These are phyloP conservation scores for Lepetodrilus schrolli DNA, from an alignment of 2,888 invertebrate genomes.

Conservation along the genomic window DNA sequence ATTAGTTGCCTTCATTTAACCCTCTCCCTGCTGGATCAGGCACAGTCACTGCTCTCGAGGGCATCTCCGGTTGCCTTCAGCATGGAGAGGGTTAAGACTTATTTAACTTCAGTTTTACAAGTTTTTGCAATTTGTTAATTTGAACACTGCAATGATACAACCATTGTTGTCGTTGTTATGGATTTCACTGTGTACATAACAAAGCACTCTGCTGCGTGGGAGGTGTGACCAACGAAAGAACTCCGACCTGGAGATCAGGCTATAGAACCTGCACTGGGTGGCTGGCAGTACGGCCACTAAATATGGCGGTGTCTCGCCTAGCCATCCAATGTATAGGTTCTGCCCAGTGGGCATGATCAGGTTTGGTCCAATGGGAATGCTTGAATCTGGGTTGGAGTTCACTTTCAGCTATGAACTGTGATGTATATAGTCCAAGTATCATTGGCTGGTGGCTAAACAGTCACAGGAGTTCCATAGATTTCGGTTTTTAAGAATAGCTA, in stretches of 20 bases:
- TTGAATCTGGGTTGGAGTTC: neutral
- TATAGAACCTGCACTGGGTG: no score
- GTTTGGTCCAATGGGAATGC: no score
- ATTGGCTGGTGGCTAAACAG: neutral
- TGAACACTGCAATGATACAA: neutral
- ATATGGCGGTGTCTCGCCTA: no score
- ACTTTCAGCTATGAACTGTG: neutral
- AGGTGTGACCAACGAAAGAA: neutral
- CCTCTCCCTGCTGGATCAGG: no score
- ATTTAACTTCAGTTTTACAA: neutral
- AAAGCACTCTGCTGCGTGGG: neutral
- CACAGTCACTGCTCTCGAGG: no score
- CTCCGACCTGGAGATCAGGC: neutral
- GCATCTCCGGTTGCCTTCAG: no score
- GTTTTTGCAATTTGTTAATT: slow-evolving; percentile 21
- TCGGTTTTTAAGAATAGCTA: slow-evolving; percentile 28
- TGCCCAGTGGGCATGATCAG: no score
- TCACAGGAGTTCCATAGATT: slow-evolving; percentile 2
- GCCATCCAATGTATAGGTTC: no score
- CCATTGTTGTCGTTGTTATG: neutral
- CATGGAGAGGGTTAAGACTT: no score
- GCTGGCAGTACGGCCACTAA: no score
- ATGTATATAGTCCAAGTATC: neutral
- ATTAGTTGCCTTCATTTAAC: no score
- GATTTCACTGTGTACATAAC: slow-evolving; percentile 3